Percentiles rank a stretch among this genome's conserved stretches.
These are phyloP conservation scores for Tachycineta bicolor DNA, from an alignment of 2,113 vertebrate genomes.

Conservation along the genomic window DNA sequence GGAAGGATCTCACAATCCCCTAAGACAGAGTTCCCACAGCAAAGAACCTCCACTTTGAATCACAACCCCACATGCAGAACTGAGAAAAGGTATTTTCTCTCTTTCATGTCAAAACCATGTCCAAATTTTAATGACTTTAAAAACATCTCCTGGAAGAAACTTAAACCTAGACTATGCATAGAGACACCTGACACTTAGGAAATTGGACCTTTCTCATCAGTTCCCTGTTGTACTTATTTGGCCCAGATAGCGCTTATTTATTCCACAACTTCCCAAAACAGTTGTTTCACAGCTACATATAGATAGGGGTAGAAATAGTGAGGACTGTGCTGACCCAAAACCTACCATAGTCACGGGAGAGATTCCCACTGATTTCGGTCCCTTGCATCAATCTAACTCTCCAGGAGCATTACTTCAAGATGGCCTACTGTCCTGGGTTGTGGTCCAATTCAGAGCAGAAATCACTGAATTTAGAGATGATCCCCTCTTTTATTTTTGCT, in stretches of 20 bases:
- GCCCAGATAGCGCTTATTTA: accelerated
- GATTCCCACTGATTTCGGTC: background rate
- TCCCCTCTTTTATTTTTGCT: accelerated
- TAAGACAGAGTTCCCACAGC: accelerated
- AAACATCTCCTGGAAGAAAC: background rate
- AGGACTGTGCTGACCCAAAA: background rate
- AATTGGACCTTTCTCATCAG: background rate
- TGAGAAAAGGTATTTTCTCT: background rate
- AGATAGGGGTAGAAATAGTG: background rate
- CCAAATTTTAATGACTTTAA: background rate
- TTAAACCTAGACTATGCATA: background rate
- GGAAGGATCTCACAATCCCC: background rate
- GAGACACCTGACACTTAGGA: background rate
- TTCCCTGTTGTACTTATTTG: background rate
- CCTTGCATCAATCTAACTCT: background rate
- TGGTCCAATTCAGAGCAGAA: background rate
- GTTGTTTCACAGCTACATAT: background rate
- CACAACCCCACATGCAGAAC: accelerated
- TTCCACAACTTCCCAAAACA: background rate
- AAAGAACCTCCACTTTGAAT: background rate
- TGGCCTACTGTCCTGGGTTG: background rate
- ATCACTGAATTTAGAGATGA: accelerated
- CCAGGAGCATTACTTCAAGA: background rate
- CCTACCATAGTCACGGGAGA: background rate
- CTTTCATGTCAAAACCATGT: background rate